Conservation (phyloP, 2,888 invertebrate species). For the Andrena bicolor region DNA sequence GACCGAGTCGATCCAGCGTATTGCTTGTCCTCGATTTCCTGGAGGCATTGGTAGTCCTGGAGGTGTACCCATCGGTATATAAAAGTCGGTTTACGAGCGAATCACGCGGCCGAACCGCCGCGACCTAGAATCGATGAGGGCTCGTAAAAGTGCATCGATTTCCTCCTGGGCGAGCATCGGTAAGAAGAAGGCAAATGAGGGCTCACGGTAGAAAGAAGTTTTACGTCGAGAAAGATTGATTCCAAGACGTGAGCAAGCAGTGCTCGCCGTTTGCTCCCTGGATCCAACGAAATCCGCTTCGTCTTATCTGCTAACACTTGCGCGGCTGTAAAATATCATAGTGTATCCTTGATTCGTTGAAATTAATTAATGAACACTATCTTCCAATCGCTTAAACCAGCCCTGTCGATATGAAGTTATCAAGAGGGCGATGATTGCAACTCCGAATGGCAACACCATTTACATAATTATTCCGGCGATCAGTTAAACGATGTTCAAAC, state of each 20-base stretch:
- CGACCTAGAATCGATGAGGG: constrained; percentile 59
- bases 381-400: too few species aligned
- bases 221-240: constrained; percentile 44
- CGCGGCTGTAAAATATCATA: neutral
- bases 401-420: too few species aligned
- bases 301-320: neutral
- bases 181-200: constrained; percentile 55
- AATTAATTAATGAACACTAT: too few species aligned
- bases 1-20: constrained; percentile 9
- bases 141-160: constrained; percentile 62
- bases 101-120: constrained; percentile 57
- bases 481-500: too few species aligned
- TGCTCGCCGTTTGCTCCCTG: neutral
- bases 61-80: constrained; percentile 38
- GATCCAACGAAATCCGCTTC: constrained; percentile 21
- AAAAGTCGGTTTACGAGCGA: constrained; percentile 68
- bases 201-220: constrained; percentile 13
- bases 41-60: constrained; percentile 27
- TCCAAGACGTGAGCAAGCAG: constrained; percentile 21
- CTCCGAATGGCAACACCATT: too few species aligned
- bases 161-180: constrained; percentile 32
- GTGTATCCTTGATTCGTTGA: neutral
- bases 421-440: too few species aligned
- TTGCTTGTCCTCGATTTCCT: constrained; percentile 68
- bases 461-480: too few species aligned